phyloP scores from a whole-genome alignment of 2,797 vertebrate genomes.

The Lacerta viridis region DNA sequence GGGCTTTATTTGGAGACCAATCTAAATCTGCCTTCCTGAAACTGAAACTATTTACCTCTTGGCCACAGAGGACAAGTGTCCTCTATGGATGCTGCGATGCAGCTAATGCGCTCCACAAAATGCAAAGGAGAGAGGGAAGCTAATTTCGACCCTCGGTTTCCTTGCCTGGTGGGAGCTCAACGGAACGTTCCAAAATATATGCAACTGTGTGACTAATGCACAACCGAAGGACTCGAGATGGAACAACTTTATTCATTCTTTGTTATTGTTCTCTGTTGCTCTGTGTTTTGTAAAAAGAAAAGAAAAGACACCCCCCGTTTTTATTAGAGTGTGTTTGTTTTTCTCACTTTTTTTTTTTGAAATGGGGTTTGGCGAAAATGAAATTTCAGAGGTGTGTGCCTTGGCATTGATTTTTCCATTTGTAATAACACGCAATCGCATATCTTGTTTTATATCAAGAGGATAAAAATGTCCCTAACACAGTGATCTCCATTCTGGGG shows the following conservation, averaged over 20 bases:
- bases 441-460: constrained; percentile 87
- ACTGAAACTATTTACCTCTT: not conserved
- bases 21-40: not conserved
- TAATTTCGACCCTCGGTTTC: constrained; percentile 67
- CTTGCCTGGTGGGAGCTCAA: constrained; percentile 50
- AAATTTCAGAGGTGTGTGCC: constrained; percentile 88
- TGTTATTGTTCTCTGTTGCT: constrained; percentile 76
- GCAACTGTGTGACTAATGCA: constrained; percentile 70
- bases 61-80: constrained; percentile 21
- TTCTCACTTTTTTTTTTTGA: constrained; percentile 71
- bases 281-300: constrained; percentile 78
- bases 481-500: constrained; percentile 83
- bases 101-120: constrained; percentile 52
- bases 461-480: constrained; percentile 89
- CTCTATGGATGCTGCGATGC: constrained; percentile 64
- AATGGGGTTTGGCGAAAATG: constrained; percentile 83
- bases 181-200: constrained; percentile 65
- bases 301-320: constrained; percentile 79
- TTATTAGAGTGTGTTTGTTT: constrained; percentile 81
- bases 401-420: constrained; percentile 91
- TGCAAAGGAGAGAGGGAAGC: constrained; percentile 57
- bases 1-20: not conserved
- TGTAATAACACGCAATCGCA: constrained; percentile 84
- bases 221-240: constrained; percentile 69
- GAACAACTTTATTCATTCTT: constrained; percentile 78